A percentile compares a stretch with the other conserved stretches of the same genome.
These are phyloP conservation scores for Aphidius colemani DNA, from an alignment of 2,888 invertebrate genomes.

Conservation along the genomic window DNA sequence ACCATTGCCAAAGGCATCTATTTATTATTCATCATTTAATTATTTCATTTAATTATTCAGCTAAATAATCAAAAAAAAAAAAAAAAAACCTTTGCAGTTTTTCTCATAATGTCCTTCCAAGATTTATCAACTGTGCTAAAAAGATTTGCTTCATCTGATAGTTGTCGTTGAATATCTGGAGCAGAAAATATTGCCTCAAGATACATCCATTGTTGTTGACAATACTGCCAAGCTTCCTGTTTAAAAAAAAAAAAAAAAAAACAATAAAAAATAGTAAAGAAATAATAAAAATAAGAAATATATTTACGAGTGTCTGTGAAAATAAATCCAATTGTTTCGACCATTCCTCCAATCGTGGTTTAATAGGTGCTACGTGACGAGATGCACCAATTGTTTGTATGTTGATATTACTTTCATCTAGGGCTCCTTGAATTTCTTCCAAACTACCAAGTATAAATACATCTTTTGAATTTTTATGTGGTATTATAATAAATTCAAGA, in stretches of 20 bases:
- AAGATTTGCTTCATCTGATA: slow-evolving; percentile 87
- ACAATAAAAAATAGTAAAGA: slow-evolving; percentile 1
- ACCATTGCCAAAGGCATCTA: slow-evolving; percentile 80
- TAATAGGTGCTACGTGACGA: slow-evolving; percentile 83
- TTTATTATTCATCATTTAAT: slow-evolving; percentile 4
- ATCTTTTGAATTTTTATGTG: slow-evolving; percentile 83
- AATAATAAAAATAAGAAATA: no score
- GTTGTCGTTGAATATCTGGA: slow-evolving; percentile 90
- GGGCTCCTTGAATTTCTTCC: slow-evolving; percentile 79
- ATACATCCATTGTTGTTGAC: slow-evolving; percentile 93
- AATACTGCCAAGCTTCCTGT: slow-evolving; percentile 86
- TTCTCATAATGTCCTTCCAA: slow-evolving; percentile 87
- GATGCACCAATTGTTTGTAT: slow-evolving; percentile 87
- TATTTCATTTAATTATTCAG: neutral
- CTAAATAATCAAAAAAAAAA: neutral
- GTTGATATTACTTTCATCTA: slow-evolving; percentile 87
- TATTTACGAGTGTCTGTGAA: slow-evolving; percentile 74
- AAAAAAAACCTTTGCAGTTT: slow-evolving; percentile 70
- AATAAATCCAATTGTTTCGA: slow-evolving; percentile 76
- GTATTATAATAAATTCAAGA: slow-evolving; percentile 75
- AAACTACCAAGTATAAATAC: slow-evolving; percentile 82
- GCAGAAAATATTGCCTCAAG: slow-evolving; percentile 94
- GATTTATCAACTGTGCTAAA: slow-evolving; percentile 87
- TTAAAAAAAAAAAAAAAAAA: slow-evolving; percentile 23
- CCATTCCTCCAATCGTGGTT: slow-evolving; percentile 83